Evolutionary conservation across 1,140 invertebrate species (phyloP).

Genomic region (Propsilocerus akamusi): DNA sequence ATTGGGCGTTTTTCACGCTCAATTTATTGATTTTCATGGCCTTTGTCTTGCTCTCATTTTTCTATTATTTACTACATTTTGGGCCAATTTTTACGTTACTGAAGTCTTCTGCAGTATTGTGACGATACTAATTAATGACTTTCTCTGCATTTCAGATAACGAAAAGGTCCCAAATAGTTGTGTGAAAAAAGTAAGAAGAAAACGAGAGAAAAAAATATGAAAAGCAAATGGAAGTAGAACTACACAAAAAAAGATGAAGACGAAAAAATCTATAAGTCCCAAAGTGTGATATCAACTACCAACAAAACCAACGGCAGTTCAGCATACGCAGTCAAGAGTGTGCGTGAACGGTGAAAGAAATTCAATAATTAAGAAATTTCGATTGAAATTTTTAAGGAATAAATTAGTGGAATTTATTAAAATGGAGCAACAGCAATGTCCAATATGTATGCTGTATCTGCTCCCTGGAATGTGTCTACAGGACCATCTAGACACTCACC

Average conservation of each 20-base stretch:
- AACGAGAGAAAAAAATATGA: neutral
- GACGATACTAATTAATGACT: neutral
- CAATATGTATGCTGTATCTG: slow-evolving; percentile 63
- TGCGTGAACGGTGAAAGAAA: neutral
- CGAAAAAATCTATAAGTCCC: slow-evolving; percentile 2
- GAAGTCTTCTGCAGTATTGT: too few species aligned
- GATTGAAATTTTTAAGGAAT: neutral
- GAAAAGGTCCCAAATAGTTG: neutral
- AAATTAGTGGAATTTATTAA: slow-evolving; percentile 14
- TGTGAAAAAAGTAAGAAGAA: slow-evolving; percentile 1
- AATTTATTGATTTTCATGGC: too few species aligned
- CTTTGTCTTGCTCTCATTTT: too few species aligned
- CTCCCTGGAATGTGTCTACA: slow-evolving; percentile 61
- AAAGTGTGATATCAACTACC: neutral
- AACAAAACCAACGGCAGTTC: neutral
- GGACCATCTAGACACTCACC: slow-evolving; percentile 61
- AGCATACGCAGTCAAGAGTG: neutral
- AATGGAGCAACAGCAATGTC: slow-evolving; percentile 41
- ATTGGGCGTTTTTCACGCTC: too few species aligned
- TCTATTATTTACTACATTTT: too few species aligned
- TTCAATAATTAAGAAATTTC: neutral
- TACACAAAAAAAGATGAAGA: neutral
- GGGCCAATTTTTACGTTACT: too few species aligned
- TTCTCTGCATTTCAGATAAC: neutral
- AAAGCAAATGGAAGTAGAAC: slow-evolving; percentile 1